Conservation (phyloP, 2,797 vertebrate genomes). For the Poecile montanus region DNA sequence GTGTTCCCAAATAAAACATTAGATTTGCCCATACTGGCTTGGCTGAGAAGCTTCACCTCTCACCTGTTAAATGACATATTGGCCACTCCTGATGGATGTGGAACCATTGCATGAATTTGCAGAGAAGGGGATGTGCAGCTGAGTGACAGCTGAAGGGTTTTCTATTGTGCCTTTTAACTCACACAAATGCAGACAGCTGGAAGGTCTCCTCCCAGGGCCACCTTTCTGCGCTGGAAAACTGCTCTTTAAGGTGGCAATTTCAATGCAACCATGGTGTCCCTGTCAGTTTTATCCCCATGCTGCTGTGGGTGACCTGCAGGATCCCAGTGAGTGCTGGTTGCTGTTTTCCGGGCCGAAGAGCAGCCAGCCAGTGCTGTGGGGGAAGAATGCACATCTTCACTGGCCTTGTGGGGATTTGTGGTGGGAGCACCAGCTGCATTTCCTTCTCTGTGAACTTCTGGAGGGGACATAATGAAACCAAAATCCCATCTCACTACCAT, state of each 20-base stretch:
- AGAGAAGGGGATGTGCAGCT: background rate
- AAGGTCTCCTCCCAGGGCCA: background rate
- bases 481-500: background rate
- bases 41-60: background rate
- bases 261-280: accelerated
- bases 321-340: accelerated
- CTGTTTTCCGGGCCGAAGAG: background rate
- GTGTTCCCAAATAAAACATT: background rate
- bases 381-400: background rate
- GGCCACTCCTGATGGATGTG: background rate
- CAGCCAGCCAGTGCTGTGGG: accelerated
- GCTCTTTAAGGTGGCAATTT: background rate
- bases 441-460: background rate
- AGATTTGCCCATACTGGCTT: background rate
- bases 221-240: background rate
- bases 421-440: background rate
- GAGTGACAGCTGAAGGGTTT: background rate
- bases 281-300: background rate
- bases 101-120: background rate
- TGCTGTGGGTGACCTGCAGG: background rate
- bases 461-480: background rate
- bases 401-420: background rate
- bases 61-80: background rate
- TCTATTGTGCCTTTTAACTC: background rate
- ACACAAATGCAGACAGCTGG: accelerated